Evolutionary conservation across 1,140 invertebrate species (phyloP), one percentile per base, ranked within the genome.

Genomic region (Arion vulgaris): DNA sequence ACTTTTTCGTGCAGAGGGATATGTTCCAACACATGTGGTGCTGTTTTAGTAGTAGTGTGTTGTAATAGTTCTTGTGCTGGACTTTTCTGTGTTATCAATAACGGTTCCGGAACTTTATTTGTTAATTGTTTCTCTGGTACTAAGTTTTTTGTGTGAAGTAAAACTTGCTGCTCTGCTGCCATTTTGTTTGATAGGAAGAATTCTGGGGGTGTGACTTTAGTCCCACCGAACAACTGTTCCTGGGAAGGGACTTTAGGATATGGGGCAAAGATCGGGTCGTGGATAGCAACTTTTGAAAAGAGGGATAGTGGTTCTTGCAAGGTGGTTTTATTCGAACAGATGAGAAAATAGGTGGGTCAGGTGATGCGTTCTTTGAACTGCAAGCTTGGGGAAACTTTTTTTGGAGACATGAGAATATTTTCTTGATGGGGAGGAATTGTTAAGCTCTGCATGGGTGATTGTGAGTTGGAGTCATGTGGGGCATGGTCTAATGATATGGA

Each of bases 401-500:
- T 80, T 45, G 62, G 78, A 1, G 62, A 45, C 9, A 71, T 26
- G 13, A 81, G 71, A 23, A 71, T 41, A 51, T 57, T 73, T 23
- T 81, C 80, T 34, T 81, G 80, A 49, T 81, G 80, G 1, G 69
- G 26, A 17, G 80, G 69, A 38, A 81, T 72, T 23, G 28, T 81
- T 39, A 81, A 49, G 39, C 51, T 81, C 26, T 45, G 41, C 68
- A 81, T 57, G 11, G 80, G 80, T 0, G 80, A 39, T 34, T 81
- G 80, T 9, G 49, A 81, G 80, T 74, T 81, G n/a, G 49, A 57
- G n/a, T 81, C 80, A 49, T 73, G 69, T n/a, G 71, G 80, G 5
- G 80, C 69, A 39, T 81, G 45, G 80, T 81, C 80, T 28, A 81
- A n/a, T 28, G 80, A 81, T 34, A 81, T 81, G 7, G 80, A 81